Conservation (phyloP, 2,888 invertebrate species). For the Latrodectus elegans region DNA sequence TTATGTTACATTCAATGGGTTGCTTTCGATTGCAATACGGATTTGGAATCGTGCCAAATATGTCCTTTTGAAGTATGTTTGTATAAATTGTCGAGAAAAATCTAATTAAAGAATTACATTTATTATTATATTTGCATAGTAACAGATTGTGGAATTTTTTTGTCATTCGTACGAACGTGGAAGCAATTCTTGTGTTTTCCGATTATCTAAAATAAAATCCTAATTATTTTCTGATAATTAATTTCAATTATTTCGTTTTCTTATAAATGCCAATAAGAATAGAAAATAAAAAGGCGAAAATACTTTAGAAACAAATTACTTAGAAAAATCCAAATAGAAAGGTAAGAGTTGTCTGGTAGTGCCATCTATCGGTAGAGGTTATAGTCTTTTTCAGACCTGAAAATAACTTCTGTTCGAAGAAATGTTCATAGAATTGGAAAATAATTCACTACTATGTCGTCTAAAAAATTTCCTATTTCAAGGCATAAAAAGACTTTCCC, state of each 20-base stretch:
- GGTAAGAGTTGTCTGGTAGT: background rate
- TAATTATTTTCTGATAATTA: background rate
- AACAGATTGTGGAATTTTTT: background rate
- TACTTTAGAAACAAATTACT: background rate
- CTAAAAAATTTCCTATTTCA: background rate
- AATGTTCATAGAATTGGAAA: background rate
- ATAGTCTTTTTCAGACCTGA: background rate
- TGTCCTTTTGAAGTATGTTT: too few species aligned
- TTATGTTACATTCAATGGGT: background rate
- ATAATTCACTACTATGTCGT: too few species aligned
- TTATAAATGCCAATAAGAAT: background rate
- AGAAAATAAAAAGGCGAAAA: background rate
- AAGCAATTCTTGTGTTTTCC: background rate
- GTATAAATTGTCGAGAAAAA: too few species aligned
- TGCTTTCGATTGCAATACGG: background rate
- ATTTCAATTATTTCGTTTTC: background rate
- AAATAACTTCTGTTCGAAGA: background rate
- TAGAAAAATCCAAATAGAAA: too few species aligned
- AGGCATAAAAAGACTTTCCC: background rate
- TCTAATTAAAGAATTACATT: too few species aligned
- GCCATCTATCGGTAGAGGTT: background rate
- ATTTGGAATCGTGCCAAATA: background rate
- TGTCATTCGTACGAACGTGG: background rate
- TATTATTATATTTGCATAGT: too few species aligned
- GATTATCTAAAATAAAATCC: background rate